Conservation (phyloP, 2,888 invertebrate species). For the Sipunculus nudus region DNA sequence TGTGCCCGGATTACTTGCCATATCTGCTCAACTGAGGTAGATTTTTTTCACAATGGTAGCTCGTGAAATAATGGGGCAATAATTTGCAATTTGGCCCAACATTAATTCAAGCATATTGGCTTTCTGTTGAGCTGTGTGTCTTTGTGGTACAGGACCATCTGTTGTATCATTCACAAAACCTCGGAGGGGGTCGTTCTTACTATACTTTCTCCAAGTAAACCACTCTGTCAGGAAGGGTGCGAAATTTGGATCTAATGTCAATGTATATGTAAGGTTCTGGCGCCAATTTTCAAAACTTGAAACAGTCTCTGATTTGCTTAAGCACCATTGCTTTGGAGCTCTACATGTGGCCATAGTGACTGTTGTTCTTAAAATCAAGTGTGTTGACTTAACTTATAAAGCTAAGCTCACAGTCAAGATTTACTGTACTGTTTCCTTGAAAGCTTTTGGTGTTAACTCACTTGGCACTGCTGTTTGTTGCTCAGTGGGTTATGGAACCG, state of each 20-base stretch:
- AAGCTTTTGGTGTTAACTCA: too few species aligned
- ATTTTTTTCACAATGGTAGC: too few species aligned
- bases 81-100: constrained; percentile 21
- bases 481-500: too few species aligned
- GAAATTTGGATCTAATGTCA: constrained; percentile 23
- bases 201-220: constrained; percentile 16
- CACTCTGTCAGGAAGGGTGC: constrained; percentile 15
- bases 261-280: constrained; percentile 19
- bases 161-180: constrained; percentile 12
- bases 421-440: too few species aligned
- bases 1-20: constrained; percentile 20
- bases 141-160: not conserved
- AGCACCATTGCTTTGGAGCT: constrained; percentile 22
- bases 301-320: constrained; percentile 20
- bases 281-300: constrained; percentile 27
- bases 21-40: constrained; percentile 15
- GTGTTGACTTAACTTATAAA: too few species aligned
- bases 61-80: too few species aligned
- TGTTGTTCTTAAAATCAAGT: too few species aligned
- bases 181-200: not conserved
- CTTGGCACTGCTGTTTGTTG: too few species aligned
- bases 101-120: constrained; percentile 13
- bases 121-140: constrained; percentile 17
- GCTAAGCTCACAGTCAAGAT: too few species aligned
- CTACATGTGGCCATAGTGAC: too few species aligned